Evolutionary conservation across 2,113 vertebrate genomes (phyloP).

Genomic region (Microcebus ravelobensis): DNA sequence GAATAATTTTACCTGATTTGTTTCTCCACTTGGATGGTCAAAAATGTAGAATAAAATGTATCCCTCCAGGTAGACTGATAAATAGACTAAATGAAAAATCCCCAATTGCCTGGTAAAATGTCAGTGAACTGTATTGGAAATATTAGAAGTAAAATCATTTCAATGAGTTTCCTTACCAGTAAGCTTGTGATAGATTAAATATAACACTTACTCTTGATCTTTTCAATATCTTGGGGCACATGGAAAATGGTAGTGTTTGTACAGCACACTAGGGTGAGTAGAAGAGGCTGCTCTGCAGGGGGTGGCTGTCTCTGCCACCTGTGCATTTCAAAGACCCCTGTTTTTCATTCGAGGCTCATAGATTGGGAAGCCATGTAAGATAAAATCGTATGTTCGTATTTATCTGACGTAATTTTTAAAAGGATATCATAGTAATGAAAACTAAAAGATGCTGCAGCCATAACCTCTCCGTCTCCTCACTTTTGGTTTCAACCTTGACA

Average conservation of each 20-base stretch:
- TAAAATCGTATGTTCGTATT: neutral
- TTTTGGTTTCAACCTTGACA: neutral
- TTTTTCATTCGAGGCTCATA: neutral
- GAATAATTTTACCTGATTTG: neutral
- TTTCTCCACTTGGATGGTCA: neutral
- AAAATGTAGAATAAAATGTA: neutral
- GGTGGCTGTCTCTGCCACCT: neutral
- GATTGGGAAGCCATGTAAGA: neutral
- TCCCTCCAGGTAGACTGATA: neutral
- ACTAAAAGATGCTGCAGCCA: neutral
- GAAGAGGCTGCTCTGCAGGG: neutral
- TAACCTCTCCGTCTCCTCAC: neutral
- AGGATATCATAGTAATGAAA: neutral
- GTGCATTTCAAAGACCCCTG: accelerated
- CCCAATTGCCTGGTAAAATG: neutral
- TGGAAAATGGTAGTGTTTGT: neutral
- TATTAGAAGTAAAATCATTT: neutral
- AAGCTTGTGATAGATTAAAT: no score
- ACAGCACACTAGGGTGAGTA: accelerated
- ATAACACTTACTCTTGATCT: neutral
- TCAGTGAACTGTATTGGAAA: neutral
- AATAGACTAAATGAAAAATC: neutral
- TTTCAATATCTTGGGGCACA: accelerated
- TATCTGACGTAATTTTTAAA: neutral
- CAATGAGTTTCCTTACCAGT: neutral